A percentile compares a stretch with the other conserved stretches of the same genome.
Evolutionary conservation across 2,888 invertebrate species (phyloP).

Genomic region (Hedya salicella): DNA sequence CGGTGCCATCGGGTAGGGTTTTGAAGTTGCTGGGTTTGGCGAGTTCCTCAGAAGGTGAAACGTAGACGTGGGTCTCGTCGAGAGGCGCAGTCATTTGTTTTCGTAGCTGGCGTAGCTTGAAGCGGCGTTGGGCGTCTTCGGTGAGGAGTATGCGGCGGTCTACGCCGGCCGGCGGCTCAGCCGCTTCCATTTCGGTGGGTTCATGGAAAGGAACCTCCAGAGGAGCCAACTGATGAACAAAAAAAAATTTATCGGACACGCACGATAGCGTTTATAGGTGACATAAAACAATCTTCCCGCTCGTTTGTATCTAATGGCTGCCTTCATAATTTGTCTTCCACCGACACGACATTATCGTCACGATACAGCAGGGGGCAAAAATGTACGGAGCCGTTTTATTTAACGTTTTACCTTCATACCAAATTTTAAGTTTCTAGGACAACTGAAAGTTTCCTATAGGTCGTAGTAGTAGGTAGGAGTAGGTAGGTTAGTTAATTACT

Average conservation of each 20-base stretch:
- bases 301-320: too few relatives aligned
- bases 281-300: too few relatives aligned
- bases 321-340: too few relatives aligned
- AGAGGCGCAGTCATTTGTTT: constrained; percentile 71
- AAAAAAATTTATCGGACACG: too few relatives aligned
- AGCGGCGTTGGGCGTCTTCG: constrained; percentile 70
- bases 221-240: constrained; percentile 60
- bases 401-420: too few relatives aligned
- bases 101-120: constrained; percentile 70
- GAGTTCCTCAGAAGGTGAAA: constrained; percentile 80
- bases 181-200: constrained; percentile 60
- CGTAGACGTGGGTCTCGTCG: constrained; percentile 55
- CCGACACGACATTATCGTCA: too few relatives aligned
- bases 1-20: constrained; percentile 84
- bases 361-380: too few relatives aligned
- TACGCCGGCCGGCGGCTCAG: constrained; percentile 60
- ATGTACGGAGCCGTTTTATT: too few relatives aligned
- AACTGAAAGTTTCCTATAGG: too few relatives aligned
- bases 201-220: constrained; percentile 48
- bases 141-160: constrained; percentile 70
- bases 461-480: too few relatives aligned
- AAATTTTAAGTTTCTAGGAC: too few relatives aligned
- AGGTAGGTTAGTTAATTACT: too few relatives aligned
- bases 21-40: constrained; percentile 84
- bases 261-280: not conserved